Conservation (phyloP, 2,113 vertebrate species). For the Strix aluco region DNA sequence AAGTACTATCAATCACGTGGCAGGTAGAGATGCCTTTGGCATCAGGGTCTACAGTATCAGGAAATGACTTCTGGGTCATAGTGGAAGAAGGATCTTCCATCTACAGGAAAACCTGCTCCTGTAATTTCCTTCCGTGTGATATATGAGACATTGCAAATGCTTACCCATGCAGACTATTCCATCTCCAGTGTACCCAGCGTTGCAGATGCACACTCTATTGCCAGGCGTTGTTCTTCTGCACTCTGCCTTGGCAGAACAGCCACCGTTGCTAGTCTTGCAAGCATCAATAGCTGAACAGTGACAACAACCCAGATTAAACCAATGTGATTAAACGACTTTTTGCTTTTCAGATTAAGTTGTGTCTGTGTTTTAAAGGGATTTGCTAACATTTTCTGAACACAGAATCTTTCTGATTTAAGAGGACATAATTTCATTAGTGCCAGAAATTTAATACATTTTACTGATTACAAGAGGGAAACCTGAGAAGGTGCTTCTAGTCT, state of each 20-base stretch:
- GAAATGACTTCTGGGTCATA: not conserved
- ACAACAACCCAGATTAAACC: not conserved
- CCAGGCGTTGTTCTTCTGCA: conserved; percentile 87
- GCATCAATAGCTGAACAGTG: conserved; percentile 77
- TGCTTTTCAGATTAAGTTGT: not conserved
- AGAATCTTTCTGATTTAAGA: not conserved
- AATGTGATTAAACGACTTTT: not conserved
- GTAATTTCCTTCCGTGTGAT: not conserved
- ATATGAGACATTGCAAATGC: not conserved
- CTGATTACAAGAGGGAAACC: not conserved
- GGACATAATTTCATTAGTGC: not conserved
- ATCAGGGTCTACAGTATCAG: not conserved
- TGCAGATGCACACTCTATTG: conserved; percentile 80
- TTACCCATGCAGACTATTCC: conserved; percentile 87
- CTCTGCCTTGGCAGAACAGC: conserved; percentile 82
- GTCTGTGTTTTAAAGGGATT: not conserved
- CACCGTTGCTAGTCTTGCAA: conserved; percentile 81
- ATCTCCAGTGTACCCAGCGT: conserved; percentile 80
- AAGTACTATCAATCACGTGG: fast-evolving
- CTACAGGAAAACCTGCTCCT: not conserved
- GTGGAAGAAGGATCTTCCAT: not conserved
- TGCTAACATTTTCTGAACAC: not conserved
- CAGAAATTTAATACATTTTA: not conserved
- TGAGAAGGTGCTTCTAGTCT: not conserved
- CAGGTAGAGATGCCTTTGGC: not conserved